Evolutionary conservation across 2,888 invertebrate genomes (phyloP).

Genomic region (Dynastes maya): DNA sequence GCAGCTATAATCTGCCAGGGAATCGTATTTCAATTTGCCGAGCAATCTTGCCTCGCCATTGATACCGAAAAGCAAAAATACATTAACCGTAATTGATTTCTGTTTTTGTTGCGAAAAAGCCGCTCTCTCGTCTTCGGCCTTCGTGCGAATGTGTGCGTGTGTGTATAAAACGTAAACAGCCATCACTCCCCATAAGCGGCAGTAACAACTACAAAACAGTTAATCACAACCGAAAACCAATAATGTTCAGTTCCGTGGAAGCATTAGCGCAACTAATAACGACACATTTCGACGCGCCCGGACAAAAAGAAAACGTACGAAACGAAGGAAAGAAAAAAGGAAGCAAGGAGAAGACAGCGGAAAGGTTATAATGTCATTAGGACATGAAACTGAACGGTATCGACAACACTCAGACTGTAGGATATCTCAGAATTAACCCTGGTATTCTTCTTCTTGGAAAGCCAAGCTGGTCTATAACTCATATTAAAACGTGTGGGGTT

Average conservation of each 20-base stretch:
- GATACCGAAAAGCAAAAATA: slow-evolving; percentile 18
- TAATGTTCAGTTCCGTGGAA: slow-evolving; percentile 15
- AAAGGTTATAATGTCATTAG: slow-evolving; percentile 59
- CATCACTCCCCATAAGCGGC: slow-evolving; percentile 16
- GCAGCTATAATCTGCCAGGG: neutral
- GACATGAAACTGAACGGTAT: slow-evolving; percentile 37
- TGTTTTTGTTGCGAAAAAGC: slow-evolving; percentile 2
- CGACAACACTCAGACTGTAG: neutral
- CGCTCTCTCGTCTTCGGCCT: neutral
- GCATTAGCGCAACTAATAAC: slow-evolving; percentile 35
- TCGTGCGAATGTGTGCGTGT: no score
- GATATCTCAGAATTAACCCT: slow-evolving; percentile 65
- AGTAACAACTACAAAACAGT: slow-evolving; percentile 35
- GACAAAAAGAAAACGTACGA: neutral
- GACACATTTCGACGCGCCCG: slow-evolving; percentile 26
- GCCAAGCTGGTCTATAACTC: slow-evolving; percentile 62
- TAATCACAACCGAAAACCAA: slow-evolving; percentile 44
- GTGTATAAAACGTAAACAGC: neutral
- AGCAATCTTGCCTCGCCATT: neutral
- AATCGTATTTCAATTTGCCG: slow-evolving; percentile 26
- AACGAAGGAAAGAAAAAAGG: neutral
- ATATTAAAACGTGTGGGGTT: slow-evolving; percentile 54
- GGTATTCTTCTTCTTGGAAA: slow-evolving; percentile 58
- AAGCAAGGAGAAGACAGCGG: slow-evolving; percentile 6
- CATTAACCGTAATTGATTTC: slow-evolving; percentile 32